Conservation (phyloP, 2,888 invertebrate genomes). For the Pristionchus entomophagus region DNA sequence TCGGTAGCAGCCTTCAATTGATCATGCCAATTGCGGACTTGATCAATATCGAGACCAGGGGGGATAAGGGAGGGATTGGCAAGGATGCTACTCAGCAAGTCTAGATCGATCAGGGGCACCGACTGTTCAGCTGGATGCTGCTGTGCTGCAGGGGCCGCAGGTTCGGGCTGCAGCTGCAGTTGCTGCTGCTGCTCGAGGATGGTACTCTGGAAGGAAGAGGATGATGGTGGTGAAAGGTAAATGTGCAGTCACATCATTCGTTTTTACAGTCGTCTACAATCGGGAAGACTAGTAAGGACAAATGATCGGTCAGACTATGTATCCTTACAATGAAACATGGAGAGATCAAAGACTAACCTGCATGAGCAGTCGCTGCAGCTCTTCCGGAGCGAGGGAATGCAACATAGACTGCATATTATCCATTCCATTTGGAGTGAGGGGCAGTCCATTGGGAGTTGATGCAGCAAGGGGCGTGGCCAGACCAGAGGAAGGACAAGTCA, state of each 20-base stretch:
- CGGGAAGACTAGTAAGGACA: too few relatives aligned
- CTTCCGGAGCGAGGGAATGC: background rate
- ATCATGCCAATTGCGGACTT: background rate
- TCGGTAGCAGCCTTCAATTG: too few relatives aligned
- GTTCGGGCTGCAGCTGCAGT: background rate
- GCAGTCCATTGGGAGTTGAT: background rate
- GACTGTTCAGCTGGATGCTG: background rate
- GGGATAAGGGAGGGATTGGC: background rate
- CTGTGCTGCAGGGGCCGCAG: background rate
- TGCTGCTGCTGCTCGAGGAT: background rate
- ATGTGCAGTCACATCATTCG: too few relatives aligned
- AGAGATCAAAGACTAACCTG: background rate
- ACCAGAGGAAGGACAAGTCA: conserved; percentile 16
- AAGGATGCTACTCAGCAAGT: background rate
- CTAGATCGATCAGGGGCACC: background rate
- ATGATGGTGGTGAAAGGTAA: background rate
- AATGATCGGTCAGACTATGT: too few relatives aligned
- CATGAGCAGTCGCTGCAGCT: background rate
- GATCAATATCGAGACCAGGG: background rate
- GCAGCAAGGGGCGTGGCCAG: background rate
- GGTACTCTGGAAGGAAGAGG: conserved; percentile 3
- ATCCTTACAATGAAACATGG: background rate
- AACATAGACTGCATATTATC: too few relatives aligned
- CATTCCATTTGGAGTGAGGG: background rate
- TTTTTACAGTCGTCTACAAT: too few relatives aligned